These are phyloP conservation scores for Cardiocondyla obscurior DNA, from an alignment of 1,140 invertebrate species.

Conservation along the genomic window DNA sequence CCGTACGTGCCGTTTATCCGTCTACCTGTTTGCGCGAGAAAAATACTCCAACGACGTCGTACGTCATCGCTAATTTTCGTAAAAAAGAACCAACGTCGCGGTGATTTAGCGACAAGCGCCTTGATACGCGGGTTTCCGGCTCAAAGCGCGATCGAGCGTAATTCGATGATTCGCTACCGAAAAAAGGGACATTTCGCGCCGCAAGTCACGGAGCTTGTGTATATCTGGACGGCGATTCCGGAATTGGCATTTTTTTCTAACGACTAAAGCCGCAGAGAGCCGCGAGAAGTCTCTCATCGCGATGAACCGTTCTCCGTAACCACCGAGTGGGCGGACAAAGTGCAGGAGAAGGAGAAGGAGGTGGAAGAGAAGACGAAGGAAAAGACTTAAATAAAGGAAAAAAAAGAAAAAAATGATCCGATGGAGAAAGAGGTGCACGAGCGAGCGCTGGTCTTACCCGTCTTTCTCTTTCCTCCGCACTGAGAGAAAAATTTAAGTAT, in stretches of 20 bases:
- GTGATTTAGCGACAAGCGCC: not conserved
- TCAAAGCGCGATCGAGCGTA: not conserved
- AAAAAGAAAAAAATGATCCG: not conserved
- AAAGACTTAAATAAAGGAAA: not conserved
- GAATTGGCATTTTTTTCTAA: not conserved
- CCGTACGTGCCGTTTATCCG: not conserved
- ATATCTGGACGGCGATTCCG: not conserved
- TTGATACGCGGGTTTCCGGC: not conserved
- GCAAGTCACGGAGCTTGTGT: not conserved
- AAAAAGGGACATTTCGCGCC: not conserved
- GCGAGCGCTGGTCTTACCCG: not conserved
- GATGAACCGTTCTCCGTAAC: constrained; percentile 28
- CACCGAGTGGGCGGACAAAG: constrained; percentile 7
- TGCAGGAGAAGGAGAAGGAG: not conserved
- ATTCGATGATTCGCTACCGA: not conserved
- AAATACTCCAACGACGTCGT: not conserved
- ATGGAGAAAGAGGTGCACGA: not conserved
- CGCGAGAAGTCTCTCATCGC: not conserved
- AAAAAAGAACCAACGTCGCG: not conserved
- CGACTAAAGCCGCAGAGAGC: not conserved
- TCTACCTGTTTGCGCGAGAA: not conserved
- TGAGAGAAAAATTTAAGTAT: too few relatives aligned
- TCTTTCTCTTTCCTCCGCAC: too few relatives aligned
- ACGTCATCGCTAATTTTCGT: not conserved
- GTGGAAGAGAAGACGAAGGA: not conserved